Percentiles rank a stretch among this genome's conserved stretches.
phyloP scores from a whole-genome alignment of 2,113 vertebrate genomes.

The Hepsetus odoe region DNA sequence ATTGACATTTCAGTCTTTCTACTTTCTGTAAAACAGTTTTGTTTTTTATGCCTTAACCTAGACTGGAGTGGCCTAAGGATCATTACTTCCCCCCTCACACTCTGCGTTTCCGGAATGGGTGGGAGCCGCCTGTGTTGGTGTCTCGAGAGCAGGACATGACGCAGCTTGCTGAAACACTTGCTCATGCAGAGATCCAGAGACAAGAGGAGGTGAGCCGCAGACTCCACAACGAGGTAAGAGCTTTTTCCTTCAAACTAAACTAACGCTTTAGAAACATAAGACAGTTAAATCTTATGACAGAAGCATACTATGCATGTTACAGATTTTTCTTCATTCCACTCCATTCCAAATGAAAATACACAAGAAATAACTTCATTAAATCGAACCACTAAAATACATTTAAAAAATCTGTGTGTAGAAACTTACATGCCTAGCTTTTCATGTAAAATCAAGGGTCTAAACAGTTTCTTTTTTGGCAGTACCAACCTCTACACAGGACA shows the following conservation, averaged over 20 bases:
- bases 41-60: conserved; percentile 51
- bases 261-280: not conserved
- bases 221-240: conserved; percentile 74
- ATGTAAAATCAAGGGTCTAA: no score
- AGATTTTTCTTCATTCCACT: no score
- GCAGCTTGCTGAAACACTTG: conserved; percentile 77
- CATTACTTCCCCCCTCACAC: conserved; percentile 85
- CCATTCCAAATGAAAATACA: no score
- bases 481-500: no score
- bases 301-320: no score
- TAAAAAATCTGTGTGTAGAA: no score
- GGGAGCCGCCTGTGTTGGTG: conserved; percentile 86
- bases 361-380: no score
- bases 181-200: conserved; percentile 75
- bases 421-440: no score
- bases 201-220: conserved; percentile 75
- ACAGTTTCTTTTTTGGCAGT: no score
- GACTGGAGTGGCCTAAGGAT: conserved; percentile 93
- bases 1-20: not conserved
- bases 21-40: not conserved
- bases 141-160: conserved; percentile 81
- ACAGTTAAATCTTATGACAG: not conserved
- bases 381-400: no score
- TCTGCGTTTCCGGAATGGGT: conserved; percentile 87
- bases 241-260: not conserved